Evolutionary conservation across 2,113 vertebrate species (phyloP).

Genomic region (Xiphophorus maculatus): DNA sequence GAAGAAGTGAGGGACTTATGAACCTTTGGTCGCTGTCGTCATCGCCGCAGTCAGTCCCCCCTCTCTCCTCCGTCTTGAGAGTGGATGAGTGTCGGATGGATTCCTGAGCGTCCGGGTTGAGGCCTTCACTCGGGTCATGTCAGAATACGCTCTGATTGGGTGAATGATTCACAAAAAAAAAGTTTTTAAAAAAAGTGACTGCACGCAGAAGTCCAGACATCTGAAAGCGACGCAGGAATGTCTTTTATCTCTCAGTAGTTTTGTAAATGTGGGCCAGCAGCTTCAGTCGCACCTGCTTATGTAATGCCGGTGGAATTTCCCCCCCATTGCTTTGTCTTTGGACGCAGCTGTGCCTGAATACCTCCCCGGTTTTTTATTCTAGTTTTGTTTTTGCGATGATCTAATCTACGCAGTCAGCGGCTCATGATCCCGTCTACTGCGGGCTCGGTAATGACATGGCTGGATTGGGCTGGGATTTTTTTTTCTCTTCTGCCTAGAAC

Average conservation of each 20-base stretch:
- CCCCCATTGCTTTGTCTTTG: background rate
- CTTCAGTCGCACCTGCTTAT: slow-evolving; percentile 49
- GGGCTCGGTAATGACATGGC: slow-evolving; percentile 48
- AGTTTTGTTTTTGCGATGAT: slow-evolving; percentile 23
- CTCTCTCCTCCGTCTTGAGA: slow-evolving; percentile 16
- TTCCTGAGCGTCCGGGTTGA: slow-evolving; percentile 3
- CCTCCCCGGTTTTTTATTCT: background rate
- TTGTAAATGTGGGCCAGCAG: slow-evolving; percentile 33
- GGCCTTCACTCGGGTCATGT: slow-evolving; percentile 8
- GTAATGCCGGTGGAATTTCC: slow-evolving; percentile 57
- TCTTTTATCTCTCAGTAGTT: slow-evolving; percentile 48
- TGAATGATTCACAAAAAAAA: slow-evolving; percentile 29
- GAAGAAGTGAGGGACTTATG: slow-evolving; percentile 74
- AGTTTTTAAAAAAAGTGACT: background rate
- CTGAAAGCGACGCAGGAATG: slow-evolving; percentile 56
- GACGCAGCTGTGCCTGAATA: slow-evolving; percentile 18
- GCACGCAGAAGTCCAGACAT: slow-evolving; percentile 23
- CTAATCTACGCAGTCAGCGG: slow-evolving; percentile 31
- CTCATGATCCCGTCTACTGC: slow-evolving; percentile 35
- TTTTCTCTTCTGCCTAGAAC: slow-evolving; percentile 6
- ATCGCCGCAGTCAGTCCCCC: slow-evolving; percentile 39
- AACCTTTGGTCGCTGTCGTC: slow-evolving; percentile 65
- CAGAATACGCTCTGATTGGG: background rate
- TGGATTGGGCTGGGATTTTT: slow-evolving; percentile 16
- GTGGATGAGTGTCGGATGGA: slow-evolving; percentile 16